These are phyloP conservation scores for Panzeria rudis DNA, from an alignment of 2,888 invertebrate genomes.

Conservation along the genomic window DNA sequence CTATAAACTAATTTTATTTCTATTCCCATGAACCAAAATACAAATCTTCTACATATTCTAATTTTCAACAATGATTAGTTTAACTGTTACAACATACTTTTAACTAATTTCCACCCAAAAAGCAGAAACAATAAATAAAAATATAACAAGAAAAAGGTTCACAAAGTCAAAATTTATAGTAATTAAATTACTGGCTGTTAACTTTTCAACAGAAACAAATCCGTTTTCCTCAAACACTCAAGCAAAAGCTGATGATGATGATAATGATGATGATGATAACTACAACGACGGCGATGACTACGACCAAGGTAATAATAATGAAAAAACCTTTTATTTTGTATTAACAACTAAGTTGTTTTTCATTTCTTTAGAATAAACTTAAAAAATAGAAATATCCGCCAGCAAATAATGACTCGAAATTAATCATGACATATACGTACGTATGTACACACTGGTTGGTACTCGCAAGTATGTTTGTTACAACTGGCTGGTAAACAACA, in stretches of 20 bases:
- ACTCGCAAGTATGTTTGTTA: not conserved
- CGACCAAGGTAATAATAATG: conserved; percentile 3
- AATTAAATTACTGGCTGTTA: conserved; percentile 72
- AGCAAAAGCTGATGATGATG: conserved; percentile 30
- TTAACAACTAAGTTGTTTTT: conserved; percentile 43
- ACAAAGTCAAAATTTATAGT: conserved; percentile 71
- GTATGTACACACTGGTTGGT: not conserved
- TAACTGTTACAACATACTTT: conserved; percentile 21
- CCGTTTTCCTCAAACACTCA: conserved; percentile 51
- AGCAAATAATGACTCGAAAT: conserved; percentile 70
- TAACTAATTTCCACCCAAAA: conserved; percentile 19
- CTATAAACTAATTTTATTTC: no score
- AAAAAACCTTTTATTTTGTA: conserved; percentile 1
- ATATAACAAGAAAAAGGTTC: conserved; percentile 52
- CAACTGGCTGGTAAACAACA: not conserved
- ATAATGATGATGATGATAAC: not conserved
- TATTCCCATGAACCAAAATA: conserved; percentile 24
- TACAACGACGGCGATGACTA: conserved; percentile 19
- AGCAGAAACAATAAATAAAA: not conserved
- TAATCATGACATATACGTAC: conserved; percentile 60
- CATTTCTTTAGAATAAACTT: conserved; percentile 22
- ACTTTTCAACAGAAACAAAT: conserved; percentile 71
- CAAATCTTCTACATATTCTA: not conserved
- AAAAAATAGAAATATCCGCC: conserved; percentile 59
- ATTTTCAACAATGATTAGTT: not conserved